phyloP scores from a whole-genome alignment of 2,797 vertebrate genomes.

The Sebastiscus albofasciatus region DNA sequence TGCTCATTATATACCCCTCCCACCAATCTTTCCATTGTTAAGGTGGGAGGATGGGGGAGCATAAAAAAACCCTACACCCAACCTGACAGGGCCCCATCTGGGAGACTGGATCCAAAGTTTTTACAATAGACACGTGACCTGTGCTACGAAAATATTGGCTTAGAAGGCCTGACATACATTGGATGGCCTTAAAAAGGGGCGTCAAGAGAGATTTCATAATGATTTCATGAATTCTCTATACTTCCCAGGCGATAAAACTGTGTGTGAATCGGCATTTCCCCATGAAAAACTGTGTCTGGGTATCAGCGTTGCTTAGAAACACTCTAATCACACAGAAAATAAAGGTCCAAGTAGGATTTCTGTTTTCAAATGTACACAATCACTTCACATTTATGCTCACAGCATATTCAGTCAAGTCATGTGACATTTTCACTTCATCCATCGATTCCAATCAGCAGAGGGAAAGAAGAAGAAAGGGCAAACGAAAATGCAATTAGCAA shows the following conservation, averaged over 20 bases:
- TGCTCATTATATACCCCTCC: constrained; percentile 48
- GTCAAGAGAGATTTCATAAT: constrained; percentile 1
- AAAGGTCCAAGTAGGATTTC: neutral
- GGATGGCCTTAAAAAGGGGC: constrained; percentile 25
- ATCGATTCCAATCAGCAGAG: constrained; percentile 8
- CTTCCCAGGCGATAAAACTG: neutral
- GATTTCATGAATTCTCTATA: neutral
- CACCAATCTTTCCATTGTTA: constrained; percentile 69
- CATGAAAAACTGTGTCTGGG: neutral
- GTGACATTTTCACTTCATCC: constrained; percentile 7
- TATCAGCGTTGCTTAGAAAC: neutral
- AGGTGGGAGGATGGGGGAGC: constrained; percentile 32
- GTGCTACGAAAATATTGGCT: constrained; percentile 53
- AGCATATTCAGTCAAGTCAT: neutral
- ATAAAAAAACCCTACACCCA: constrained; percentile 36
- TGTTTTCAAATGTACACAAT: neutral
- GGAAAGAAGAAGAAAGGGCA: constrained; percentile 3
- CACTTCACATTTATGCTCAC: neutral
- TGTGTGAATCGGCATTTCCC: neutral
- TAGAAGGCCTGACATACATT: constrained; percentile 32
- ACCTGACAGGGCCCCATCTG: constrained; percentile 57
- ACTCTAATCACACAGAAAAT: neutral
- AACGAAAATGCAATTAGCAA: constrained; percentile 22
- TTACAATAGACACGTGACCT: constrained; percentile 61
- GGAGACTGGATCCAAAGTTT: constrained; percentile 49